Evolutionary conservation across 2,113 vertebrate genomes (phyloP), one percentile per base, ranked within the genome.

Genomic region (Lutjanus erythropterus): DNA sequence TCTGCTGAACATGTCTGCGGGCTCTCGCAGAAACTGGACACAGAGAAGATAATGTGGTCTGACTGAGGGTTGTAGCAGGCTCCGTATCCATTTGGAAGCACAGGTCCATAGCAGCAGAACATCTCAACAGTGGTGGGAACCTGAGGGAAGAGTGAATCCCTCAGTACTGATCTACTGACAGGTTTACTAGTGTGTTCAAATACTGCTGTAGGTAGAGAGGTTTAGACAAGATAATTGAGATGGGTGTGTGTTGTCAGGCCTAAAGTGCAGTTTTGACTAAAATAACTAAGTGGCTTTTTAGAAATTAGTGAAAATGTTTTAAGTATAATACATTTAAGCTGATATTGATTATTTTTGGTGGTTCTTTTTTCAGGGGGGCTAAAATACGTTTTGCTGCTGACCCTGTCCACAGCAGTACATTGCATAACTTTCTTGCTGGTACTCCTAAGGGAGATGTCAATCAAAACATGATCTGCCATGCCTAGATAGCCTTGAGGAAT

Each of bases 61-160:
- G 96, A 91, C 91, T 98, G 97, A 39, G 98, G 97, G 85, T 99
- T 99, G 47, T 99, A 99, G 87, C 97, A 99, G 6, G 92, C 93
- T 0, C 98, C 98, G 0, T 99, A 99, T 27, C 98, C 98, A 0
- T 97, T 92, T 10, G 97, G 96, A 27, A 98, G 95, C 81, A 99
- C 97, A 0, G 98, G 98, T 16, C 98, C 98, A 0, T 99, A 99
- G 92, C 97, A 99, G 95, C 98, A 99, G 88, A 99, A 98, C 96
- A 98, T 97, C 80, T 99, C 97, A 83, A 93, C 96, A 16, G 95
- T 96, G 0, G 98, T 98, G 42, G 97, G 97, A 67, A 99, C 97
- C 98, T 99, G 92, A 49, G 69, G 86, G 52, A 55, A 85, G 31
- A 88, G 12, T 11, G 49, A 56, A 67, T 50, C 9, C 18, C 53